Percentiles rank a stretch among this genome's conserved stretches.
Conservation (phyloP, 1,140 invertebrate genomes). For the Arctopsyche grandis region DNA sequence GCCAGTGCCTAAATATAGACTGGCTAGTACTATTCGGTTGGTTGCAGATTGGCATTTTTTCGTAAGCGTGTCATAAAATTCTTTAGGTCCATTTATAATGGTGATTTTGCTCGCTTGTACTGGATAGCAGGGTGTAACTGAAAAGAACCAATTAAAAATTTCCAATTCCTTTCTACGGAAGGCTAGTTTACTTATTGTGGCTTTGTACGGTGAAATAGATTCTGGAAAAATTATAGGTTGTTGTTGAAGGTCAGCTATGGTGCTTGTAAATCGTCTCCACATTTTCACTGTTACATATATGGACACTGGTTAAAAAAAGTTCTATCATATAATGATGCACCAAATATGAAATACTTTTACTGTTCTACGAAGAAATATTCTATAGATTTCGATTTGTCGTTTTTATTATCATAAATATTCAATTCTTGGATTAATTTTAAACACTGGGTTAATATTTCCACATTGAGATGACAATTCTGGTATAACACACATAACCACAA, state of each 20-base stretch:
- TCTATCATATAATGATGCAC: not conserved
- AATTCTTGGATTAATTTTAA: too few relatives aligned
- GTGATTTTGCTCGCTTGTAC: conserved; percentile 75
- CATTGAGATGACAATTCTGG: too few relatives aligned
- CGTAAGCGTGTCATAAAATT: conserved; percentile 81
- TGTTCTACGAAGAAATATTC: too few relatives aligned
- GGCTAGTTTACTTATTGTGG: conserved; percentile 37
- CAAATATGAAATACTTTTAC: too few relatives aligned
- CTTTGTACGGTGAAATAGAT: conserved; percentile 40
- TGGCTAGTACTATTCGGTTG: conserved; percentile 86
- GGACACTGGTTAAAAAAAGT: too few relatives aligned
- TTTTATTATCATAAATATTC: too few relatives aligned
- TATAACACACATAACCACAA: too few relatives aligned
- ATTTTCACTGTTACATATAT: conserved; percentile 11
- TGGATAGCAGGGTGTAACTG: conserved; percentile 77
- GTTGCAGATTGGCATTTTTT: conserved; percentile 76
- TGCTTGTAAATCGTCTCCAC: conserved; percentile 51
- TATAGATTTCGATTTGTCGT: too few relatives aligned
- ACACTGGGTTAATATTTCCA: too few relatives aligned
- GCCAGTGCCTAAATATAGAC: conserved; percentile 94
- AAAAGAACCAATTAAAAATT: conserved; percentile 73
- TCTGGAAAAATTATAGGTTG: conserved; percentile 48
- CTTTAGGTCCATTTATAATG: conserved; percentile 77
- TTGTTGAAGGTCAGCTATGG: conserved; percentile 48
- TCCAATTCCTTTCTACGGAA: conserved; percentile 56